These are phyloP conservation scores for Eledone cirrhosa DNA, from an alignment of 2,888 invertebrate species.

Conservation along the genomic window DNA sequence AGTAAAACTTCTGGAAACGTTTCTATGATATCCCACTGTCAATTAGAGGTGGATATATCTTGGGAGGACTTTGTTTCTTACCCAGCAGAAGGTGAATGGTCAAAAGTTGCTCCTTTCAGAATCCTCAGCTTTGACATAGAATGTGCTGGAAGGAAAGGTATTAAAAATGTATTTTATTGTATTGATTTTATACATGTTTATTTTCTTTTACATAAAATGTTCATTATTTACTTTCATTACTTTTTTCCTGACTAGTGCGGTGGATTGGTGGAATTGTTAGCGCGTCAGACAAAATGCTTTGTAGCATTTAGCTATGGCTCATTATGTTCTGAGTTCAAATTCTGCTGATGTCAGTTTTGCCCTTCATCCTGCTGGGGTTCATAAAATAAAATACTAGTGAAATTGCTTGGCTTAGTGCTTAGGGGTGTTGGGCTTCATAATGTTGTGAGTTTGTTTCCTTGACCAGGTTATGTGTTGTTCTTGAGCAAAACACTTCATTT, in stretches of 20 bases:
- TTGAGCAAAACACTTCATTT: no score
- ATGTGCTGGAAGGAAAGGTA: conserved; percentile 96
- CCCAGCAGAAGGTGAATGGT: conserved; percentile 95
- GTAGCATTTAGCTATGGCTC: no score
- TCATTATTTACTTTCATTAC: background rate
- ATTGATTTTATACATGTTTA: background rate
- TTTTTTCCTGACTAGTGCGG: background rate
- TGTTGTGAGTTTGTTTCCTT: no score
- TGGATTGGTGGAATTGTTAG: no score
- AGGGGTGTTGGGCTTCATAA: no score
- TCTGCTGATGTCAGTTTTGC: no score
- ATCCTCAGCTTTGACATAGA: conserved; percentile 99
- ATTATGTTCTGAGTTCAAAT: no score
- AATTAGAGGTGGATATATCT: conserved; percentile 80
- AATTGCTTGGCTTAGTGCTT: no score
- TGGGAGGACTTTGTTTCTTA: conserved; percentile 90
- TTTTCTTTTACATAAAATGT: background rate
- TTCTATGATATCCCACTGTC: conserved; percentile 62
- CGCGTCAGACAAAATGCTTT: no score
- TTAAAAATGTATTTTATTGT: background rate
- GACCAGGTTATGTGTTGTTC: no score
- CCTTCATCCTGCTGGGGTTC: no score
- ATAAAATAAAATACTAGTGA: no score
- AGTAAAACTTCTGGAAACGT: conserved; percentile 34
- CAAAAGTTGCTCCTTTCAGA: conserved; percentile 92